Percentiles rank a stretch among this genome's conserved stretches.
Conservation (phyloP, 2,113 vertebrate species). For the Malurus elegans region DNA sequence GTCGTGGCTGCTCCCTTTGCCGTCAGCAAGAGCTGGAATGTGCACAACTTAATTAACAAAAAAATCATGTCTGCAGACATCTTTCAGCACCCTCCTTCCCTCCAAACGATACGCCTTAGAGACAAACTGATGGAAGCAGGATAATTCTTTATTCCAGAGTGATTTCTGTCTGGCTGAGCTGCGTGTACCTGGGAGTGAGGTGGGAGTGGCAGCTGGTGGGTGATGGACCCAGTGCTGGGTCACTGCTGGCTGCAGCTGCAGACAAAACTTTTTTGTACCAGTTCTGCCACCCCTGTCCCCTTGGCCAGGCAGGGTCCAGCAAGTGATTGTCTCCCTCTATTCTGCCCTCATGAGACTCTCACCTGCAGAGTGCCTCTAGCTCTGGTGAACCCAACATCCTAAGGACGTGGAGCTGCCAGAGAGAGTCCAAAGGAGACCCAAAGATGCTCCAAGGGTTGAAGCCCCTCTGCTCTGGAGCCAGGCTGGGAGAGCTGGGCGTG, state of each 20-base stretch:
- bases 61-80: neutral
- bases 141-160: neutral
- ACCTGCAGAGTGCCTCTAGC: neutral
- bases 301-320: neutral
- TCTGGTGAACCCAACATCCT: neutral
- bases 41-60: neutral
- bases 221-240: neutral
- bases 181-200: accelerated
- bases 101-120: neutral
- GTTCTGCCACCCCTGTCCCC: neutral
- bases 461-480: neutral
- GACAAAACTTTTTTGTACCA: neutral
- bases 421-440: neutral
- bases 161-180: neutral
- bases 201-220: neutral
- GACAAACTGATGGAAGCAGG: neutral
- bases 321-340: neutral
- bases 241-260: neutral
- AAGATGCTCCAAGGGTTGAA: neutral
- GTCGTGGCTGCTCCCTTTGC: neutral
- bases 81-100: neutral
- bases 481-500: neutral
- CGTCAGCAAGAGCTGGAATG: neutral
- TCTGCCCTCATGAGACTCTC: neutral
- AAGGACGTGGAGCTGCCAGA: neutral